Base-by-base conservation (phyloP, 1,140 invertebrate species). In the Drosophila ercepeae region DNA sequence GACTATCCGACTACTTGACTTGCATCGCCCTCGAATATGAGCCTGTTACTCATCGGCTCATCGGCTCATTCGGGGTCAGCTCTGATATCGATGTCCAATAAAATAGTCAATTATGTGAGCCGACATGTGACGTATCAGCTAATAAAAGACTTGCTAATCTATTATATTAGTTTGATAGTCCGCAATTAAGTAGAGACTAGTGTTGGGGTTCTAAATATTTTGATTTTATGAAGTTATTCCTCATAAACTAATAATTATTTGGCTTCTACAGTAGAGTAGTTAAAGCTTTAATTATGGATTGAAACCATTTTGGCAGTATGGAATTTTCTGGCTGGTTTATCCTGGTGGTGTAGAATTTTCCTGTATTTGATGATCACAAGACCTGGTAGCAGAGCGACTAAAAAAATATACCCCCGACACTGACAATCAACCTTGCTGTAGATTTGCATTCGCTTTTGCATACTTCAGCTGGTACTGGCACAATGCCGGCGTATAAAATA, bases 1-100 rank as follows among this genome's bases (percentile, higher is more conserved):
- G 61, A 67, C 63, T 52, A n/a, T n/a, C n/a, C n/a, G n/a, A n/a
- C n/a, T n/a, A n/a, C 49, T 68, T 53, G 61, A 67, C 63, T 52
- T 51, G 44, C 23, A 60, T 39, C 55, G n/a, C 46, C 52, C 49
- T 21, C 21, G 21, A 21, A 59, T 41, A 39, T 39, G 3, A 3
- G 14, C 9, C 32, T 11, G 55, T n/a, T n/a, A n/a, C n/a, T n/a
- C n/a, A n/a, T n/a, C n/a, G n/a, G n/a, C n/a, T n/a, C 44, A 36
- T 25, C 59, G n/a, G n/a, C 57, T 39, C 36, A 13, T 21, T 41
- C 21, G 7, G 13, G 8, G 39, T n/a, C 39, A 27, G 4, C 23
- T 3, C 11, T 13, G 21, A 21, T 44, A 41, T 32, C 41, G 16
- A 9, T 18, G 8, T 19, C 16, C 16, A 16, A 18, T 18, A 49